These are phyloP conservation scores for Gallinago paraguaiae DNA, from an alignment of 2,113 vertebrate species.

Conservation along the genomic window DNA sequence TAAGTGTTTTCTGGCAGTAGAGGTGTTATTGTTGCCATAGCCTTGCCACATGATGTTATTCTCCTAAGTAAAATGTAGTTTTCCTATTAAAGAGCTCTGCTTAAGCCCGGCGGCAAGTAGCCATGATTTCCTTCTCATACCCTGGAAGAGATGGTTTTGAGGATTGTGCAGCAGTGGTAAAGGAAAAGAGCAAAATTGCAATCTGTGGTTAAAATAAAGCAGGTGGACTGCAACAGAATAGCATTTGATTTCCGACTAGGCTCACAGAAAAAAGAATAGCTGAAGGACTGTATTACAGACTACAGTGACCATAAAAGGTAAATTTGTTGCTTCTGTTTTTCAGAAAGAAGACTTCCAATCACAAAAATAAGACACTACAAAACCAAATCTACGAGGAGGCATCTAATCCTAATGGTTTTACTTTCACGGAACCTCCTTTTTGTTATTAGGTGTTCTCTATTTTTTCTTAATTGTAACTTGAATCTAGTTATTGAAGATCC, in stretches of 20 bases:
- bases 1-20: slow-evolving; percentile 65
- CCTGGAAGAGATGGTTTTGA: not conserved
- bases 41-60: slow-evolving; percentile 57
- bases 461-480: not conserved
- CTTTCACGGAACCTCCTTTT: not conserved
- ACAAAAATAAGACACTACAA: not conserved
- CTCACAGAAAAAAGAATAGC: not conserved
- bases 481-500: not conserved
- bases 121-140: not conserved
- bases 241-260: not conserved
- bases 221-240: not conserved
- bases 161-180: not conserved
- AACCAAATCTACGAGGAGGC: not conserved
- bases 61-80: slow-evolving; percentile 32
- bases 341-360: not conserved
- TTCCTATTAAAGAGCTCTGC: slow-evolving; percentile 28
- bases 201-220: not conserved
- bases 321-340: not conserved
- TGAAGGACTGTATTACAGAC: not conserved
- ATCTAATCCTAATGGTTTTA: not conserved
- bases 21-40: slow-evolving; percentile 65
- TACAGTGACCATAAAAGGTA: not conserved
- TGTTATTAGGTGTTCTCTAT: not conserved
- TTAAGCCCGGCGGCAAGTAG: not conserved
- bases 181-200: not conserved